Evolutionary conservation across 2,797 vertebrate species (phyloP).

Genomic region (Sebastes nivosus): DNA sequence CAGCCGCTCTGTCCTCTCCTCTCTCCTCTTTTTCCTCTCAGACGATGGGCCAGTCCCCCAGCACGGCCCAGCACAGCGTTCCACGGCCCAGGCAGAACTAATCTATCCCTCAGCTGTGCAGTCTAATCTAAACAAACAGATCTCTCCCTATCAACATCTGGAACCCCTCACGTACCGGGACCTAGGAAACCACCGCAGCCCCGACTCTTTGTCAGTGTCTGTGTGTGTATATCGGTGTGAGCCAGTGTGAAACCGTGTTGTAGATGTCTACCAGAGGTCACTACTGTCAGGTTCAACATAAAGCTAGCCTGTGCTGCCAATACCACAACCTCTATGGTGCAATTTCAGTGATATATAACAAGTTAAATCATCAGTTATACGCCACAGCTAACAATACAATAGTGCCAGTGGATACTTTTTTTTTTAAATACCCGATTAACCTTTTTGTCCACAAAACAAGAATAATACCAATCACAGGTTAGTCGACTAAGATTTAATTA

Average conservation of each 20-base stretch:
- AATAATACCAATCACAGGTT: background rate
- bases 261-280: slow-evolving; percentile 48
- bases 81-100: slow-evolving; percentile 90
- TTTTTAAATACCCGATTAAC: background rate
- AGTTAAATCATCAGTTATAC: background rate
- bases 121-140: slow-evolving; percentile 94
- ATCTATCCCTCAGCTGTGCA: slow-evolving; percentile 94
- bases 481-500: no score
- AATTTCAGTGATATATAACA: background rate
- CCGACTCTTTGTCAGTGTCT: slow-evolving; percentile 59
- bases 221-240: slow-evolving; percentile 42
- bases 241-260: slow-evolving; percentile 20
- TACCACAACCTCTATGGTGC: background rate
- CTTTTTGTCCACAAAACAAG: background rate
- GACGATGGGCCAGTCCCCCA: slow-evolving; percentile 87
- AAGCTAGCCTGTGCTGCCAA: background rate
- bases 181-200: slow-evolving; percentile 79
- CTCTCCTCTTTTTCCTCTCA: slow-evolving; percentile 72
- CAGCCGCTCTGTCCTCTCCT: slow-evolving; percentile 80
- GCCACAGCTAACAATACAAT: background rate
- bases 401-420: background rate
- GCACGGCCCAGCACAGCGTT: slow-evolving; percentile 72
- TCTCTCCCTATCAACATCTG: slow-evolving; percentile 90
- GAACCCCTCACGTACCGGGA: slow-evolving; percentile 89
- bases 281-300: slow-evolving; percentile 1